These are phyloP conservation scores for Dendrolimus houi DNA, from an alignment of 2,888 invertebrate species.

Conservation along the genomic window DNA sequence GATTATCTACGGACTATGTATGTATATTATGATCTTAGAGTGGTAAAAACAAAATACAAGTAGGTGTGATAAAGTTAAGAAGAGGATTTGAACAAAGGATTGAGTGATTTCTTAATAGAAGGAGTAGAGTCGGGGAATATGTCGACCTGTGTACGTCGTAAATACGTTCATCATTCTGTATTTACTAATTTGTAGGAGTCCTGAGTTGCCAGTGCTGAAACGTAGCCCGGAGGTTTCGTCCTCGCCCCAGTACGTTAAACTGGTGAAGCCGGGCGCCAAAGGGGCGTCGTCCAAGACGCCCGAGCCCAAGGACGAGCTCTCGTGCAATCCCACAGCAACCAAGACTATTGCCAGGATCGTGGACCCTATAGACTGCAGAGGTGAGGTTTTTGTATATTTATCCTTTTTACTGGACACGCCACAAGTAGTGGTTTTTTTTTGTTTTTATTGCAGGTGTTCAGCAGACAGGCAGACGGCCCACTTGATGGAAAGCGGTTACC, in stretches of 20 bases:
- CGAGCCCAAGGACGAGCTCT: constrained; percentile 26
- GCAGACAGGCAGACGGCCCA: too few relatives aligned
- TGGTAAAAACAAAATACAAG: too few relatives aligned
- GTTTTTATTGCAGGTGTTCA: too few relatives aligned
- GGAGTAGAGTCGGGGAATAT: too few relatives aligned
- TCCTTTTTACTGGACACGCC: not conserved
- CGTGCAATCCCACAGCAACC: constrained; percentile 58
- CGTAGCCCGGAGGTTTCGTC: constrained; percentile 22
- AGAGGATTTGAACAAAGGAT: too few relatives aligned
- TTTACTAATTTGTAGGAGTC: not conserved
- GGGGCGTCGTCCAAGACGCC: constrained; percentile 16
- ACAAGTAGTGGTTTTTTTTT: not conserved
- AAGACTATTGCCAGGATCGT: constrained; percentile 44
- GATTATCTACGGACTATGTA: too few relatives aligned
- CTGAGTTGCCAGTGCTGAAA: not conserved
- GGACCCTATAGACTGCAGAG: constrained; percentile 23
- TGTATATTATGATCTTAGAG: too few relatives aligned
- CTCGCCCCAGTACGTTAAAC: constrained; percentile 69
- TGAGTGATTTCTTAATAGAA: too few relatives aligned
- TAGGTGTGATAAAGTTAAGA: too few relatives aligned
- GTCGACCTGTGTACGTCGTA: too few relatives aligned
- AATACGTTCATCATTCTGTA: too few relatives aligned
- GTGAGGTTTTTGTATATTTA: constrained; percentile 14
- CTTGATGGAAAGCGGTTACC: too few relatives aligned
- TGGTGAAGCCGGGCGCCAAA: constrained; percentile 34